phyloP scores from a whole-genome alignment of 1,140 invertebrate genomes.

The Ceratosolen fusciceps region DNA sequence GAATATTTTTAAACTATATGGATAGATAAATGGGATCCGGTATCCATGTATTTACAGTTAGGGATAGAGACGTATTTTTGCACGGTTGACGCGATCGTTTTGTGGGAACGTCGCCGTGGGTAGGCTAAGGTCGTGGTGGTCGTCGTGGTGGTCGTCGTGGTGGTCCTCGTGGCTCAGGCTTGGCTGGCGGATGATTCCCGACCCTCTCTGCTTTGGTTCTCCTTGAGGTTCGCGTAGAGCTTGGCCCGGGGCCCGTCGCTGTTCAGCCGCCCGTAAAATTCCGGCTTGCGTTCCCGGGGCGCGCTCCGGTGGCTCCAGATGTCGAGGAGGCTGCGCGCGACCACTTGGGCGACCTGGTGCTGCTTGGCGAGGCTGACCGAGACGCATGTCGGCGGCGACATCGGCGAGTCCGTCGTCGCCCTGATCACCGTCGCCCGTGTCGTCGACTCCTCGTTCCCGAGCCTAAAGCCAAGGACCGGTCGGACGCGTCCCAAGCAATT shows the following conservation, averaged over 20 bases:
- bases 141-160: no score
- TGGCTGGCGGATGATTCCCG: constrained; percentile 66
- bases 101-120: no score
- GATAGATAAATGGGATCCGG: no score
- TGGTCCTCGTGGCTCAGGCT: no score
- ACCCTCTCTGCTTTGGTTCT: constrained; percentile 56
- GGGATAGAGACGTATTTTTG: no score
- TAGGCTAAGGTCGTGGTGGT: no score
- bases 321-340: constrained; percentile 78
- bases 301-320: constrained; percentile 74
- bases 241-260: constrained; percentile 80
- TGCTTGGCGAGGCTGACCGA: constrained; percentile 60
- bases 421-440: constrained; percentile 80
- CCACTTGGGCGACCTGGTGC: constrained; percentile 54
- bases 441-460: constrained; percentile 69
- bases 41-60: no score
- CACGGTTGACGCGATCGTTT: no score
- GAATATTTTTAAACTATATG: no score
- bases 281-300: constrained; percentile 76
- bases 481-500: background rate
- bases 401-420: constrained; percentile 86
- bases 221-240: constrained; percentile 84
- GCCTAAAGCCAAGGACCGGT: constrained; percentile 52
- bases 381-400: constrained; percentile 78
- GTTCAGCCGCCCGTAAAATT: constrained; percentile 84